Evolutionary conservation across 2,888 invertebrate genomes (phyloP).

Genomic region (Empis livida): DNA sequence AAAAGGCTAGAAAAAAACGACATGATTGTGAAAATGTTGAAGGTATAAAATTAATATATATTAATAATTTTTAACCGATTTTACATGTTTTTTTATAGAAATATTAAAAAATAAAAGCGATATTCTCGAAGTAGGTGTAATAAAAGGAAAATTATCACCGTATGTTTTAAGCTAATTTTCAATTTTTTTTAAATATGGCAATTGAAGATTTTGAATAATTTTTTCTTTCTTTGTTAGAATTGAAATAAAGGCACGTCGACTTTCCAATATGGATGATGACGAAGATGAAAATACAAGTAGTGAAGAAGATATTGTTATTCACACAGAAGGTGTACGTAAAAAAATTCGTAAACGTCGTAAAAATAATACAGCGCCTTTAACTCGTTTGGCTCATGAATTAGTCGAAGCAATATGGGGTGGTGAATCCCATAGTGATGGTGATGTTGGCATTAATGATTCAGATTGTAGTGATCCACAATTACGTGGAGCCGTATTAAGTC

Average conservation of each 20-base stretch:
- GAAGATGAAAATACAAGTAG: constrained; percentile 30
- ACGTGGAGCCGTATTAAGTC: constrained; percentile 33
- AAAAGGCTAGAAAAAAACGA: constrained; percentile 33
- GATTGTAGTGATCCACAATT: constrained; percentile 31
- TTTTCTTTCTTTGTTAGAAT: too few species aligned
- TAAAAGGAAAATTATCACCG: constrained; percentile 13
- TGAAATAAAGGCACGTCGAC: constrained; percentile 28
- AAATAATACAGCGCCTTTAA: constrained; percentile 23
- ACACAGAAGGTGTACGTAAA: constrained; percentile 24
- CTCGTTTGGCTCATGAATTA: constrained; percentile 35
- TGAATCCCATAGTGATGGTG: constrained; percentile 44
- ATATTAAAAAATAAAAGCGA: constrained; percentile 15
- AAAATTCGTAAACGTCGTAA: constrained; percentile 31
- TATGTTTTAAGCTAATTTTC: constrained; percentile 10
- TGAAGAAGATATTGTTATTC: constrained; percentile 23
- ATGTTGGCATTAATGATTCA: constrained; percentile 34
- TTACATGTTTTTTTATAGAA: constrained; percentile 14
- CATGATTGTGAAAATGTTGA: constrained; percentile 30
- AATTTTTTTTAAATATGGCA: too few species aligned
- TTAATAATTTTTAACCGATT: neutral
- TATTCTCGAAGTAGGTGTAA: constrained; percentile 9
- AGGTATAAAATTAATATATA: constrained; percentile 15
- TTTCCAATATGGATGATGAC: constrained; percentile 21
- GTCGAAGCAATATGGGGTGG: constrained; percentile 48
- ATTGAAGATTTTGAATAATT: too few species aligned